Base-by-base conservation (phyloP, 2,113 vertebrate genomes). In the Bagarius yarrelli region DNA sequence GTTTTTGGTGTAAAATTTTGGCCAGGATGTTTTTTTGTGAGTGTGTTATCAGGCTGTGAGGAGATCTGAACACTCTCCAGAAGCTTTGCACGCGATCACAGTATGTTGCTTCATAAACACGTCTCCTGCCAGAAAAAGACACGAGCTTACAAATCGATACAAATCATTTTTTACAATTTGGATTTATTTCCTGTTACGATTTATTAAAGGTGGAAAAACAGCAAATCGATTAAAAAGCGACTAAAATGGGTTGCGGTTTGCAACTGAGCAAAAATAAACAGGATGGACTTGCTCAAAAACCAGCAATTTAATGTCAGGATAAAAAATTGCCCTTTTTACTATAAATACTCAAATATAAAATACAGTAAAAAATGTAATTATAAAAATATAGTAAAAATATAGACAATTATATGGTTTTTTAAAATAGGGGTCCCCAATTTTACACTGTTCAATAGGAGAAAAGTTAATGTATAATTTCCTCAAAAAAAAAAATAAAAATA, bases 21-120 rank as follows among this genome's bases (percentile, higher is more conserved):
- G 57, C 36, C 44, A 19, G 36, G 64, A 3, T 9, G 44, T 27
- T 80, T 80, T 80, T 56, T 66, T 59, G 55, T 36, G 44, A 27
- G 74, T 47, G 74, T 30, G 59, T 50, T 77, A 63, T 77, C 75
- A 77, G 44, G 19, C 59, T 63, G 75, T 47, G 25, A 77, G 59
- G 27, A 19, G 59, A 76, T n/a, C 59, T 77, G 75, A 63, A 77
- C 25, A 25, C 25, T 63, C 59, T 80, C 36, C 66, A 63, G 78
- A 70, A 47, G 53, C 78, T 80, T 80, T 80, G 78, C 78, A 80
- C 78, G 78, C 78, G 55, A 80, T 71, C 78, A 23, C 55, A 59
- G 16, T 66, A 36, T 23, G 32, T 80, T 80, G 78, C 64, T 70
- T 59, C 67, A 71, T 71, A 80, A 80, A 79, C 32, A 56, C 16